These are phyloP conservation scores for Chrysodeixis includens DNA, from an alignment of 2,888 invertebrate species.

Conservation along the genomic window DNA sequence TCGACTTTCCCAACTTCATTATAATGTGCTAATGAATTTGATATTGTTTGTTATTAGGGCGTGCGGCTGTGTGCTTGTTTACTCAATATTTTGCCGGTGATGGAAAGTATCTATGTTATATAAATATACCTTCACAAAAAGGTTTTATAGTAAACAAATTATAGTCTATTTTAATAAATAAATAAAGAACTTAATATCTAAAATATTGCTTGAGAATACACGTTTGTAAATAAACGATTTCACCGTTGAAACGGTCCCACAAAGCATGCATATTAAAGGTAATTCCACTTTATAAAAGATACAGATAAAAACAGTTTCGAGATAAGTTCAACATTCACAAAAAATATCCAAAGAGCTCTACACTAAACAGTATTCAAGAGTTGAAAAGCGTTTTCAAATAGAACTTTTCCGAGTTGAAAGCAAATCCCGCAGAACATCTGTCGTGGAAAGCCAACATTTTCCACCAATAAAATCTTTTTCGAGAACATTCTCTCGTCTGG, in stretches of 20 bases:
- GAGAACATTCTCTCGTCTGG: slow-evolving; percentile 69
- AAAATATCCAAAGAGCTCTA: slow-evolving; percentile 64
- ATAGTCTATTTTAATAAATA: background rate
- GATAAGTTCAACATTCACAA: slow-evolving; percentile 65
- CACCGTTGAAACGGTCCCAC: background rate
- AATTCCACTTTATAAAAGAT: slow-evolving; percentile 23
- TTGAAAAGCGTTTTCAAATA: slow-evolving; percentile 73
- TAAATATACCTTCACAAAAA: background rate
- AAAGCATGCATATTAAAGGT: slow-evolving; percentile 12
- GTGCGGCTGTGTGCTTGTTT: slow-evolving; percentile 17
- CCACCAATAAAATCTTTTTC: slow-evolving; percentile 83
- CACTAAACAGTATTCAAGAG: slow-evolving; percentile 68
- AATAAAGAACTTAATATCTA: slow-evolving; percentile 11
- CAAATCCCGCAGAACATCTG: slow-evolving; percentile 81
- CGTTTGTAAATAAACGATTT: slow-evolving; percentile 48
- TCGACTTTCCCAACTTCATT: slow-evolving; percentile 56
- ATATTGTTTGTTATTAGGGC: slow-evolving; percentile 34
- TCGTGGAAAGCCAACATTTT: slow-evolving; percentile 74
- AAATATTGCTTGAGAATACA: slow-evolving; percentile 82
- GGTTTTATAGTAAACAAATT: background rate
- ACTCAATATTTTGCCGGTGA: slow-evolving; percentile 3
- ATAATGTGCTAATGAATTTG: slow-evolving; percentile 53
- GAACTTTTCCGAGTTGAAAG: slow-evolving; percentile 73
- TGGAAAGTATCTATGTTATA: background rate
- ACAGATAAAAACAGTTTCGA: slow-evolving; percentile 41